Percentiles rank a stretch among this genome's conserved stretches.
Evolutionary conservation across 92 coral and sea anemone species (phyloP).

Genomic region (Isaurus tuberculatus): DNA sequence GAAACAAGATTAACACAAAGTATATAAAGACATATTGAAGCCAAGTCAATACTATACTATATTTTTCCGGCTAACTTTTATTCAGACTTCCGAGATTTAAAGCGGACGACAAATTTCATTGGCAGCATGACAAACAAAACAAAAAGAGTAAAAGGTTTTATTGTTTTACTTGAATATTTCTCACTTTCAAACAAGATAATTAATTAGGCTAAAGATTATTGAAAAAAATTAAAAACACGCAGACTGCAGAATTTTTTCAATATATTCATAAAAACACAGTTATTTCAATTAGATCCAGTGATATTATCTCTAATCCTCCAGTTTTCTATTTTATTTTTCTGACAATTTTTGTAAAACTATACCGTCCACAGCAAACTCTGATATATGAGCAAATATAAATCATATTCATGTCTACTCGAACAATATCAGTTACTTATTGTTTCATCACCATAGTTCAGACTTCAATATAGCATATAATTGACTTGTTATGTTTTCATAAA

Average conservation of each 20-base stretch:
- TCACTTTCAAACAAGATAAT: neutral
- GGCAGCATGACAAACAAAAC: neutral
- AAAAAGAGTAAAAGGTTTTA: neutral
- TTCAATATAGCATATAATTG: neutral
- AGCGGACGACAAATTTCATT: neutral
- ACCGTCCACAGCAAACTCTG: neutral
- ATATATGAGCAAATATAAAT: neutral
- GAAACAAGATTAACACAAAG: neutral
- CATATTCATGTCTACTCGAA: neutral
- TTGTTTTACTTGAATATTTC: neutral
- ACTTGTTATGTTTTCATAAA: neutral
- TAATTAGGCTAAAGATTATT: too few species aligned
- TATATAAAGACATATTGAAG: neutral
- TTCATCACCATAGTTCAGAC: neutral
- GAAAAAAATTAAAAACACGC: too few species aligned
- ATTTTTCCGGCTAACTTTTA: neutral
- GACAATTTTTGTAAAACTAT: neutral
- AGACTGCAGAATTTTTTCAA: too few species aligned
- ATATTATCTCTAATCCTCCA: neutral
- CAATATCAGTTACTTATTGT: neutral
- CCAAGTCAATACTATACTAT: neutral
- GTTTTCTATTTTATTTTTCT: constrained; percentile 12
- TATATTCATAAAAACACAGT: too few species aligned
- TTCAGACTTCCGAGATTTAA: neutral
- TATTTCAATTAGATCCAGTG: too few species aligned